Conservation (phyloP, 1,140 invertebrate genomes). For the Idris sp. region DNA sequence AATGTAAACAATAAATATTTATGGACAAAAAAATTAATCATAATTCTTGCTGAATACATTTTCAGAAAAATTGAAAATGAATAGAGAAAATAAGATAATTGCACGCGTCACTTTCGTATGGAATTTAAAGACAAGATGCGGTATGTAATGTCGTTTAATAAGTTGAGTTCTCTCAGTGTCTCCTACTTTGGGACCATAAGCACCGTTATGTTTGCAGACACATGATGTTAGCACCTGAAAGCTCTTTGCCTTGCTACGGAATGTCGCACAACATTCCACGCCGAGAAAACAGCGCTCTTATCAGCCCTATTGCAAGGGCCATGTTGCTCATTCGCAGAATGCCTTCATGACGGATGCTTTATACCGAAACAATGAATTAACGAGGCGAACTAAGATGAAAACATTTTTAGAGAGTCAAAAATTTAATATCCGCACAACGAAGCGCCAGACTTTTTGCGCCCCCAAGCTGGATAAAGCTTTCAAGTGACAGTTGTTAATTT, state of each 20-base stretch:
- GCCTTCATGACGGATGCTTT: slow-evolving; percentile 27
- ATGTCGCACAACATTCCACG: slow-evolving; percentile 12
- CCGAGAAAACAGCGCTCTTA: slow-evolving; percentile 4
- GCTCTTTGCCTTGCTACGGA: slow-evolving; percentile 19
- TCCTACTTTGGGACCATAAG: slow-evolving; percentile 16
- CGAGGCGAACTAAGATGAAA: slow-evolving; percentile 17
- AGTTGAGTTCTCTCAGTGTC: slow-evolving; percentile 37
- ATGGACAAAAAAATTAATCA: too few relatives aligned
- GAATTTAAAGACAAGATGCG: slow-evolving; percentile 28
- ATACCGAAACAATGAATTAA: slow-evolving; percentile 39
- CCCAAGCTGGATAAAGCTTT: too few relatives aligned
- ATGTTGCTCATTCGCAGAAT: slow-evolving; percentile 23
- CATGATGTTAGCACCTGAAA: slow-evolving; percentile 35
- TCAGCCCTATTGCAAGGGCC: slow-evolving; percentile 12
- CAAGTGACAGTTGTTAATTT: slow-evolving; percentile 23
- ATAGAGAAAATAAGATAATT: slow-evolving; percentile 3
- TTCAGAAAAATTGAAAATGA: too few relatives aligned
- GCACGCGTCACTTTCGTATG: slow-evolving; percentile 3
- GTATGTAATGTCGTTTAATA: slow-evolving; percentile 43
- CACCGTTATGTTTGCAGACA: slow-evolving; percentile 31
- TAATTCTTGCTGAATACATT: too few relatives aligned
- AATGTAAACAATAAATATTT: too few relatives aligned
- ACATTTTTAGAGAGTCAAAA: too few relatives aligned
- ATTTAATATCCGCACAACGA: too few relatives aligned
- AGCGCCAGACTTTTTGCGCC: too few relatives aligned